phyloP scores from a whole-genome alignment of 1,140 invertebrate species.

The Phthorimaea operculella region DNA sequence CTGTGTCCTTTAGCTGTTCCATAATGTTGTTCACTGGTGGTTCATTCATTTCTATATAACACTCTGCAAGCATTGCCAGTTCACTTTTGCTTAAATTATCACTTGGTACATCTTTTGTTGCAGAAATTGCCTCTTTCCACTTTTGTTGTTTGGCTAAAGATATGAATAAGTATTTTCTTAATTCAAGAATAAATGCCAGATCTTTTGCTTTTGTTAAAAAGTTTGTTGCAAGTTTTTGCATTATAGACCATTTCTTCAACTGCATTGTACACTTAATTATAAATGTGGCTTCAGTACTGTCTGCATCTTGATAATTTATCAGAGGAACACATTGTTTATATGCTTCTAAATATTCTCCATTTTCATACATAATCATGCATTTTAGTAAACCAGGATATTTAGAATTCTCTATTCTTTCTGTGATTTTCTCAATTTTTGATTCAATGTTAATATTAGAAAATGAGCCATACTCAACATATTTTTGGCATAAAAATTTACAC shows the following conservation, averaged over 20 bases:
- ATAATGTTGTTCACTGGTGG: conserved; percentile 31
- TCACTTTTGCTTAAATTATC: conserved; percentile 31
- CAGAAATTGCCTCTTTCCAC: conserved; percentile 57
- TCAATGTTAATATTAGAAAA: conserved; percentile 45
- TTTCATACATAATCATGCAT: conserved; percentile 68
- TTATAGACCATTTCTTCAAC: conserved; percentile 70
- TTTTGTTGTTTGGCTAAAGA: conserved; percentile 62
- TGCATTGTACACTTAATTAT: conserved; percentile 66
- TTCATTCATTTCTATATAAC: conserved; percentile 48
- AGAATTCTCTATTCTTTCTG: conserved; percentile 64
- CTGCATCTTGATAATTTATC: conserved; percentile 48
- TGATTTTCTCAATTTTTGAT: conserved; percentile 56
- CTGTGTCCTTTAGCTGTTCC: conserved; percentile 31
- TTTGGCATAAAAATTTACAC: conserved; percentile 40
- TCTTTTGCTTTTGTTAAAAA: conserved; percentile 51
- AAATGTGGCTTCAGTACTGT: conserved; percentile 45
- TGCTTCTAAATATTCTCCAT: conserved; percentile 67
- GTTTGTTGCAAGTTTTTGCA: conserved; percentile 65
- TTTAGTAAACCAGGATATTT: conserved; percentile 71
- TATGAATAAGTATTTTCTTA: conserved; percentile 46
- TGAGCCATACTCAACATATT: conserved; percentile 39
- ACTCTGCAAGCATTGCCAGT: conserved; percentile 42
- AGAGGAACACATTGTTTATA: conserved; percentile 56
- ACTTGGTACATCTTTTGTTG: conserved; percentile 32
- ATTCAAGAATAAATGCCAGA: conserved; percentile 25